These are phyloP conservation scores for Orchesella flavescens DNA, from an alignment of 2,888 invertebrate species.

Conservation along the genomic window DNA sequence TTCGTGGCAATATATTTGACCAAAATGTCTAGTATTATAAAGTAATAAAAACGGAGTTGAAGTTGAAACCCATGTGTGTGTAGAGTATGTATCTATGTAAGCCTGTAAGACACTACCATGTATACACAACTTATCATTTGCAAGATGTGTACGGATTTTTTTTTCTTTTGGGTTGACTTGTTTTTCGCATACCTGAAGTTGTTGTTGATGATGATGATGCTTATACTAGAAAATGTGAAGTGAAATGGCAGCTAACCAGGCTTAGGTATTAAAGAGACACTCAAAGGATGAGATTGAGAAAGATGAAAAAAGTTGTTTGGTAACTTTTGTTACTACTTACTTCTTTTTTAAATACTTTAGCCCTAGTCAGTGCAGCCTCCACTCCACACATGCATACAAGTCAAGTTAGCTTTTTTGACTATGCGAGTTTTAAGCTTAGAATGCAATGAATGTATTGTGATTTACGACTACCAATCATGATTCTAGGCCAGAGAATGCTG, in stretches of 20 bases:
- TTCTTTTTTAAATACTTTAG: neutral
- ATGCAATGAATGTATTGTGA: slow-evolving; percentile 14
- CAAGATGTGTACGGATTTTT: too few relatives aligned
- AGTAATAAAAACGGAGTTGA: too few relatives aligned
- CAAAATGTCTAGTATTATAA: too few relatives aligned
- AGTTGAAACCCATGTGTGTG: too few relatives aligned
- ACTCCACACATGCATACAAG: neutral
- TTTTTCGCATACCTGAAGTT: neutral
- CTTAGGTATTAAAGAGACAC: neutral
- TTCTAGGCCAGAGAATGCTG: slow-evolving; percentile 63
- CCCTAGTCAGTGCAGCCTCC: too few relatives aligned
- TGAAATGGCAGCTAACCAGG: slow-evolving; percentile 10
- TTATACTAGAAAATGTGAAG: neutral
- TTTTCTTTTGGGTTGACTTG: too few relatives aligned
- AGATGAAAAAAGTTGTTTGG: slow-evolving; percentile 48
- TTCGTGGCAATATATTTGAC: too few relatives aligned
- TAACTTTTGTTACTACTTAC: slow-evolving; percentile 35
- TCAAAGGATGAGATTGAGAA: too few relatives aligned
- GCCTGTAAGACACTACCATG: too few relatives aligned
- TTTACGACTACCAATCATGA: slow-evolving; percentile 49
- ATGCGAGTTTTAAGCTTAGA: too few relatives aligned
- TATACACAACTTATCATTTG: too few relatives aligned
- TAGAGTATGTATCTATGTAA: too few relatives aligned
- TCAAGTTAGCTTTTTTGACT: neutral
- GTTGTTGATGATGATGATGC: neutral